Evolutionary conservation across 2,888 invertebrate species (phyloP).

Genomic region (Ernsta delagoae): DNA sequence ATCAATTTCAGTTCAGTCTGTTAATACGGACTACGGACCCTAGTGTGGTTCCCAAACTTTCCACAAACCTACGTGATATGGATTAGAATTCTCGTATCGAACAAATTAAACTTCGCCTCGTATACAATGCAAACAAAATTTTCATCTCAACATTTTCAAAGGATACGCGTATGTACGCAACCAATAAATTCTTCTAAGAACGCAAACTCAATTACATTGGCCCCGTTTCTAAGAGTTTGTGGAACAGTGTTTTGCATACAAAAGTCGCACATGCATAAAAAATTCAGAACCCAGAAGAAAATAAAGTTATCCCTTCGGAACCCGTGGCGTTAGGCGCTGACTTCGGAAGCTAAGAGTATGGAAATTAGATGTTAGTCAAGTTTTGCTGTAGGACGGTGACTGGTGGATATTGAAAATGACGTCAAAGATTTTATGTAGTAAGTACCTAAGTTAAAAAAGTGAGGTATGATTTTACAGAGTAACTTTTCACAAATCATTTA

Average conservation of each 20-base stretch:
- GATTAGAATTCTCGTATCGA: not conserved
- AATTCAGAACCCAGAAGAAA: conserved; percentile 40
- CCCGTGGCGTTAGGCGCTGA: not conserved
- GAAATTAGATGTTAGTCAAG: conserved; percentile 6
- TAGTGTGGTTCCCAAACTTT: too few relatives aligned
- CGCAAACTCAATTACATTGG: conserved; percentile 31
- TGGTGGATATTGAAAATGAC: too few relatives aligned
- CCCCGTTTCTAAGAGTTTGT: conserved; percentile 35
- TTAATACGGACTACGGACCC: too few relatives aligned
- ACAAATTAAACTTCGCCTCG: not conserved
- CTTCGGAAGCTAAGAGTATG: not conserved
- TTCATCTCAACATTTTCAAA: not conserved
- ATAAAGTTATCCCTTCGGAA: conserved; percentile 43
- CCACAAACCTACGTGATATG: too few relatives aligned
- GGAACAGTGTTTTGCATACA: conserved; percentile 43
- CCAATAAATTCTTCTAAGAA: conserved; percentile 1
- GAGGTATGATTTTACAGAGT: too few relatives aligned
- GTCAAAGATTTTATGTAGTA: too few relatives aligned
- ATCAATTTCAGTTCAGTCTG: too few relatives aligned
- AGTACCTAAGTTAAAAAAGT: too few relatives aligned
- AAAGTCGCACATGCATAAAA: conserved; percentile 41
- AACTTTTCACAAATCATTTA: too few relatives aligned
- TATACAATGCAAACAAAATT: not conserved
- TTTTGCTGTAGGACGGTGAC: not conserved
- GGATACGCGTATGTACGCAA: not conserved